These are phyloP conservation scores for Altica lythri DNA, from an alignment of 2,888 invertebrate species.

Conservation along the genomic window DNA sequence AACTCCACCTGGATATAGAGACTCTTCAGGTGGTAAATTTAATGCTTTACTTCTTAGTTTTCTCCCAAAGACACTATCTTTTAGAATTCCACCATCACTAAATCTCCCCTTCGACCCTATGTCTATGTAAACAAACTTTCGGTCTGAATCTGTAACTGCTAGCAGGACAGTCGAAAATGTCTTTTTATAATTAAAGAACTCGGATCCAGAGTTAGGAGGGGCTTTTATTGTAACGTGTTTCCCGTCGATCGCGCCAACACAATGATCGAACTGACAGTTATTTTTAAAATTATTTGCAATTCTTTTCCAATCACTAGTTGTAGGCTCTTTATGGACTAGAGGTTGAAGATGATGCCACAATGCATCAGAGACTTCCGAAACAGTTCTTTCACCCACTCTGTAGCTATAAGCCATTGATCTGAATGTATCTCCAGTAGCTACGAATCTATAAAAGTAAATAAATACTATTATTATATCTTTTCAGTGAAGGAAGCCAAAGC, in stretches of 20 bases:
- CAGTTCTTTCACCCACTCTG: slow-evolving; percentile 18
- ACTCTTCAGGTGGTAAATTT: slow-evolving; percentile 16
- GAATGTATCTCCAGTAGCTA: slow-evolving; percentile 22
- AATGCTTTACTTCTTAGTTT: slow-evolving; percentile 12
- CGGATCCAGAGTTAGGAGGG: slow-evolving; percentile 18
- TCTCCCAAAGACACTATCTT: slow-evolving; percentile 16
- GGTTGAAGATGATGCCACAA: slow-evolving; percentile 17
- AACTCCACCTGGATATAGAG: slow-evolving; percentile 12
- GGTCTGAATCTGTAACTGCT: slow-evolving; percentile 12
- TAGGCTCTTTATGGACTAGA: slow-evolving; percentile 21
- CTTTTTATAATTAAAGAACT: slow-evolving; percentile 23
- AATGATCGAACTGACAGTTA: slow-evolving; percentile 21
- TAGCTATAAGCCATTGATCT: slow-evolving; percentile 23
- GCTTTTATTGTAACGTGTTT: slow-evolving; percentile 21
- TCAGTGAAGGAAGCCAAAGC: slow-evolving; percentile 22
- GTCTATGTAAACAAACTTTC: slow-evolving; percentile 13
- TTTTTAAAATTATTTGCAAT: slow-evolving; percentile 26
- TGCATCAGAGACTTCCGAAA: slow-evolving; percentile 19
- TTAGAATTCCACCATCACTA: slow-evolving; percentile 19
- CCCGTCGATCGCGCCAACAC: slow-evolving; percentile 15
- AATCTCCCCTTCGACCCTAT: slow-evolving; percentile 13
- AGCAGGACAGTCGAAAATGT: slow-evolving; percentile 21
- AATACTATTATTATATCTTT: slow-evolving; percentile 9
- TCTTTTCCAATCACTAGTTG: slow-evolving; percentile 29
- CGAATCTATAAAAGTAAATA: slow-evolving; percentile 18